Evolutionary conservation across 1,140 invertebrate species (phyloP), one percentile per base, ranked within the genome.

Genomic region (Penaeus vannamei): DNA sequence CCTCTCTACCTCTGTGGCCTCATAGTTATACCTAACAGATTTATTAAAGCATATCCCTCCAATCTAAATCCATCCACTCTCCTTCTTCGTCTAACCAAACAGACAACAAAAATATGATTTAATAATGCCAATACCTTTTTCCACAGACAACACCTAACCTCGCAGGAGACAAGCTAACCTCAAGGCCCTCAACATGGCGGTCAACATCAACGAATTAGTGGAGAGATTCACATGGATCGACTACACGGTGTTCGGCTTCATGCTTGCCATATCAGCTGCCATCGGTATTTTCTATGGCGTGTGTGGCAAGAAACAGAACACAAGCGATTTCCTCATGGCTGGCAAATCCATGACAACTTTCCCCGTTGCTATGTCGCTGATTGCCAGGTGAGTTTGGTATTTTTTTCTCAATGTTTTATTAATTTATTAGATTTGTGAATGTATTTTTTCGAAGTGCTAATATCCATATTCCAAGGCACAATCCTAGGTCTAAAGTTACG

Each of bases 301-400:
- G 86, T 93, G 95, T 59, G 95, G 95, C 81, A 95, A 95, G 72
- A 94, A 94, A 85, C 94, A 94, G 46, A 95, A 95, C 80, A 93
- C 95, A 0, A 96, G 97, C 90, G 90, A 91, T 61, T 98, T 98
- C 92, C 93, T 98, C 29, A 95, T 98, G 90, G 97, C 96, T 1
- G 97, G 96, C 12, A 94, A 96, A 89, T 96, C 96, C 90, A 97
- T 98, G 97, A 95, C 95, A 76, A 94, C 96, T 17, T 94, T 97
- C 90, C 96, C 97, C 0, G 95, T 97, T 22, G 95, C 96, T 90
- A 95, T 97, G 93, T 97, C 96, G 19, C 93, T 98, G 1, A 95
- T 97, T 90, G 96, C 97, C 32, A 91, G 90, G 90, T 91, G 64
- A 61, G 84, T 42, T 42, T 5, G 36, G 36, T 42, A 5, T 42